Conservation (phyloP, 2,888 invertebrate genomes). For the Amiota mariae region DNA sequence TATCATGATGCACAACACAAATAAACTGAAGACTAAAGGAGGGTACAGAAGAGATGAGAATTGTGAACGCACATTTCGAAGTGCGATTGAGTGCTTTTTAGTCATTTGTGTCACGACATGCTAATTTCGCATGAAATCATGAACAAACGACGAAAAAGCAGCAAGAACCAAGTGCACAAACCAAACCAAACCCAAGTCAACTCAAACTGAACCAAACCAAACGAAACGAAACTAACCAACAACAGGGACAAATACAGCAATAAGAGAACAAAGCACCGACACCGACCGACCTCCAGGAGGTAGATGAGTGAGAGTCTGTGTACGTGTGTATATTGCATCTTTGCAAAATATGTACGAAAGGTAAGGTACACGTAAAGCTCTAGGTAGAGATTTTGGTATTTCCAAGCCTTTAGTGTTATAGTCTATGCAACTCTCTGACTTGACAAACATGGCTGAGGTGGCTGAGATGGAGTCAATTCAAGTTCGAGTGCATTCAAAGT, state of each 20-base stretch:
- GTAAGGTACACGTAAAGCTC: conserved; percentile 4
- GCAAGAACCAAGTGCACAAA: conserved; percentile 12
- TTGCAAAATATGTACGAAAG: not conserved
- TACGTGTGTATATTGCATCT: not conserved
- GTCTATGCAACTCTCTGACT: not conserved
- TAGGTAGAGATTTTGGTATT: conserved; percentile 12
- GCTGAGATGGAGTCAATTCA: not conserved
- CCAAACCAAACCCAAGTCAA: not conserved
- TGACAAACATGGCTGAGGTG: conserved; percentile 21
- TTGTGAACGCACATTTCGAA: conserved; percentile 27
- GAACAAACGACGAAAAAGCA: conserved; percentile 17
- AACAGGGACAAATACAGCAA: not conserved
- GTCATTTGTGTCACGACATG: conserved; percentile 70
- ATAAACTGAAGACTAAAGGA: not conserved
- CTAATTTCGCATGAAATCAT: conserved; percentile 69
- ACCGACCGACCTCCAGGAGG: not conserved
- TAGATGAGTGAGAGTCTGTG: not conserved
- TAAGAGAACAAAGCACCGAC: conserved; percentile 9
- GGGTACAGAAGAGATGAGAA: no score
- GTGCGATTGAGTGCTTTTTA: conserved; percentile 69
- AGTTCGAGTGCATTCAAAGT: conserved; percentile 3
- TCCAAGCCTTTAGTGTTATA: not conserved
- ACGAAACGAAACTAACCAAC: no score
- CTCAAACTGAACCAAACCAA: not conserved
- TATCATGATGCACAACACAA: conserved; percentile 1